Conservation (phyloP, 2,113 vertebrate genomes). For the Pedetes capensis region DNA sequence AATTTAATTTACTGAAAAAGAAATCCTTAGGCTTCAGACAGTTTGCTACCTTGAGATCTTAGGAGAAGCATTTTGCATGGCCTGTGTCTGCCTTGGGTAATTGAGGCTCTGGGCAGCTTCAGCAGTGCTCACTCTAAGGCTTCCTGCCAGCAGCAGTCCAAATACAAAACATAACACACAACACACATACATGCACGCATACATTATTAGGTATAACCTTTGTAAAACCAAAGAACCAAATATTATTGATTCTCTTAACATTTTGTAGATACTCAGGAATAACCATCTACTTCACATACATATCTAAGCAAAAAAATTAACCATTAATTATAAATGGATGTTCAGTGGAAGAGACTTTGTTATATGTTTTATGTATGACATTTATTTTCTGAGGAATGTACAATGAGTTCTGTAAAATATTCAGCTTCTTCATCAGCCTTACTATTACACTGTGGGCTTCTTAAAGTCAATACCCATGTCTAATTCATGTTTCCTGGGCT, state of each 20-base stretch:
- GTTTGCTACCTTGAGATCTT: not conserved
- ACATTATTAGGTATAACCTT: not conserved
- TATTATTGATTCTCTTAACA: not conserved
- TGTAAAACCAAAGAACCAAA: not conserved
- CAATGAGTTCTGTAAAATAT: slow-evolving; percentile 10
- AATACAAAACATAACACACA: not conserved
- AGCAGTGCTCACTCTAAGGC: not conserved
- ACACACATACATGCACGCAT: not conserved
- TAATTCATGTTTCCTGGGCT: not conserved
- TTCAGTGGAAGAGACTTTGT: not conserved
- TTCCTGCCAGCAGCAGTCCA: not conserved
- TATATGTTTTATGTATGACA: not conserved
- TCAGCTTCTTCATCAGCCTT: slow-evolving; percentile 20
- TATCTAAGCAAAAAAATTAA: slow-evolving; percentile 9
- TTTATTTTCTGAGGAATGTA: slow-evolving; percentile 17
- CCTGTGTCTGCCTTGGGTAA: not conserved
- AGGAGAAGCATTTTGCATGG: not conserved
- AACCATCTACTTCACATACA: not conserved
- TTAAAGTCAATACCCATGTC: not conserved
- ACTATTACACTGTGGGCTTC: not conserved
- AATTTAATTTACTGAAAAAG: slow-evolving; percentile 2
- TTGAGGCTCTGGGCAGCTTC: not conserved
- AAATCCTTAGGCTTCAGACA: not conserved
- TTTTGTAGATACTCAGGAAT: not conserved
- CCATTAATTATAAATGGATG: not conserved